Conservation (phyloP, 2,113 vertebrate species). For the Reinhardtius hippoglossoides region DNA sequence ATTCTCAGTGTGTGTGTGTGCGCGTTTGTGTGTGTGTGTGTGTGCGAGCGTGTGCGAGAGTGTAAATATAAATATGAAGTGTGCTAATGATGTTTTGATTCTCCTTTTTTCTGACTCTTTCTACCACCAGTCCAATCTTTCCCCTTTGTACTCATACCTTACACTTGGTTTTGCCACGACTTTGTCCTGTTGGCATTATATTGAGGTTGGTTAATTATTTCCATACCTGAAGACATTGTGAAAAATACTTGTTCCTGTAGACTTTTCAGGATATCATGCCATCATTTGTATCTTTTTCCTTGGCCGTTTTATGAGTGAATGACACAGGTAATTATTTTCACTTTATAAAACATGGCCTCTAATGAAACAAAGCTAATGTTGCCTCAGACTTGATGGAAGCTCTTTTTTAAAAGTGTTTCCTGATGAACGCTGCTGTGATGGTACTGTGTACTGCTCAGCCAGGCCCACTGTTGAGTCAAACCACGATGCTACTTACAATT, state of each 20-base stretch:
- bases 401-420: constrained; percentile 43
- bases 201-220: constrained; percentile 45
- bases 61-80: constrained; percentile 81
- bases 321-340: constrained; percentile 1
- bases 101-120: constrained; percentile 63
- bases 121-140: constrained; percentile 57
- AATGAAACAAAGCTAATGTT: constrained; percentile 6
- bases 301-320: constrained; percentile 29
- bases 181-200: constrained; percentile 48
- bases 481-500: constrained; percentile 4
- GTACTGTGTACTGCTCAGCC: constrained; percentile 78
- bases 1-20: constrained; percentile 48
- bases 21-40: constrained; percentile 25
- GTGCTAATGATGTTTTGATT: constrained; percentile 69
- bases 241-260: not conserved
- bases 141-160: constrained; percentile 60
- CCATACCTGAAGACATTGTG: constrained; percentile 42
- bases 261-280: constrained; percentile 34
- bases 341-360: constrained; percentile 12
- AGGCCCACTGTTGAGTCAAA: constrained; percentile 24
- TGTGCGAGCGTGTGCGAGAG: constrained; percentile 32
- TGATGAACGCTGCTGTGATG: constrained; percentile 62
- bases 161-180: constrained; percentile 37
- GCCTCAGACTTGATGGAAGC: constrained; percentile 32
- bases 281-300: constrained; percentile 40